Conservation (phyloP, 1,140 invertebrate genomes). For the Eueides isabella region DNA sequence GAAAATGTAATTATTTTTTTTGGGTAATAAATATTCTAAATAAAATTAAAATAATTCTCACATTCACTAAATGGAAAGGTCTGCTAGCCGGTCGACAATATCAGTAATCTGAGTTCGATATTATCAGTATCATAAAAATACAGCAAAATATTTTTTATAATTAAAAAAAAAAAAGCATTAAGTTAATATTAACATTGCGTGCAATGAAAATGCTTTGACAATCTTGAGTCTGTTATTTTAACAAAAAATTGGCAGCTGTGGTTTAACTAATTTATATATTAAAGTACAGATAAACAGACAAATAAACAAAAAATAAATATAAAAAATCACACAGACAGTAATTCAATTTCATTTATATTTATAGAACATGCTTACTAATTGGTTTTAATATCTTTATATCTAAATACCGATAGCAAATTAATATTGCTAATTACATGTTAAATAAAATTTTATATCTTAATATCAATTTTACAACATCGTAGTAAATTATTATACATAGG, state of each 20-base stretch:
- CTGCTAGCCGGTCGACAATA: no score
- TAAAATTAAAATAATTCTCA: no score
- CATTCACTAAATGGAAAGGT: no score
- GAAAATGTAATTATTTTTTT: no score
- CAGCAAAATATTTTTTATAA: no score
- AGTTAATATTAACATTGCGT: no score
- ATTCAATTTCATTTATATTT: neutral
- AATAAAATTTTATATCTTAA: neutral
- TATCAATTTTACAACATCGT: neutral
- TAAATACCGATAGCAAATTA: conserved; percentile 2
- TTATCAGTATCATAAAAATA: no score
- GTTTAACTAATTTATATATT: no score
- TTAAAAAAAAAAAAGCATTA: no score
- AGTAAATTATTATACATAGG: neutral
- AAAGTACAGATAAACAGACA: neutral
- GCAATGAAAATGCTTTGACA: neutral
- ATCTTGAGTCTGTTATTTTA: neutral
- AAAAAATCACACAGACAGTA: neutral
- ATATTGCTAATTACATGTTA: neutral
- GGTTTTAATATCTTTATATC: neutral
- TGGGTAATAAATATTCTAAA: no score
- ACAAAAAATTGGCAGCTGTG: neutral
- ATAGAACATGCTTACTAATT: neutral
- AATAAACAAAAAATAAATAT: neutral
- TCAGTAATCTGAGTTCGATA: no score